Evolutionary conservation across 1,140 invertebrate genomes (phyloP).

Genomic region (Pseudomyrmex dendroicus): DNA sequence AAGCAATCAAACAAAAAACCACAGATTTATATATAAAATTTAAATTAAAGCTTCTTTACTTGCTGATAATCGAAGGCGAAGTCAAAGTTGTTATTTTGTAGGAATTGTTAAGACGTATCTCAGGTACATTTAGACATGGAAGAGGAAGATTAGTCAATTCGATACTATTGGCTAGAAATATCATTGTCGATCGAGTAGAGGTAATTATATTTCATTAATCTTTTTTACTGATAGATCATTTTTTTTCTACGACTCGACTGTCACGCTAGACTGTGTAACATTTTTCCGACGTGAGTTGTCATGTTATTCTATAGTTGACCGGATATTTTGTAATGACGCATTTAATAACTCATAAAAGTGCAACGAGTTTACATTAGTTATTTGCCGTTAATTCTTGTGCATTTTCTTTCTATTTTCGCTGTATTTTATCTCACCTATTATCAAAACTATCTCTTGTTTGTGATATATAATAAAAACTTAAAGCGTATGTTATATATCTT

Average conservation of each 20-base stretch:
- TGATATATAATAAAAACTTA: not conserved
- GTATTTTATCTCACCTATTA: not conserved
- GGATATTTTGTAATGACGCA: not conserved
- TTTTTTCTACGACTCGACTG: not conserved
- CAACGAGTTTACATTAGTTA: not conserved
- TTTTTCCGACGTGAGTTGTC: not conserved
- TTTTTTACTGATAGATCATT: not conserved
- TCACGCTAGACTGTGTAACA: not conserved
- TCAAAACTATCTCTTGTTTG: not conserved
- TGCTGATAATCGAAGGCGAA: not conserved
- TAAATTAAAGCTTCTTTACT: slow-evolving; percentile 11
- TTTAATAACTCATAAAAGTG: not conserved
- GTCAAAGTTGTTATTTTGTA: slow-evolving; percentile 79
- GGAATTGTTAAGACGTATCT: slow-evolving; percentile 80
- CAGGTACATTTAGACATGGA: slow-evolving; percentile 80
- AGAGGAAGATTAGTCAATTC: slow-evolving; percentile 83
- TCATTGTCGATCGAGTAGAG: slow-evolving; percentile 78
- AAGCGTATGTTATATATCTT: not conserved
- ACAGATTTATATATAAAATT: slow-evolving; percentile 1
- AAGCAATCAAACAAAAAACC: not conserved
- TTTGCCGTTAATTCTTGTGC: not conserved
- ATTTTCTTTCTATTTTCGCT: slow-evolving; percentile 19
- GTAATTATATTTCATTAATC: slow-evolving; percentile 73
- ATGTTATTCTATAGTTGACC: not conserved
- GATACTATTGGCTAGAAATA: slow-evolving; percentile 80